Evolutionary conservation across 2,888 invertebrate genomes (phyloP), one percentile per base, ranked within the genome.

Genomic region (Agonopterix arenella): DNA sequence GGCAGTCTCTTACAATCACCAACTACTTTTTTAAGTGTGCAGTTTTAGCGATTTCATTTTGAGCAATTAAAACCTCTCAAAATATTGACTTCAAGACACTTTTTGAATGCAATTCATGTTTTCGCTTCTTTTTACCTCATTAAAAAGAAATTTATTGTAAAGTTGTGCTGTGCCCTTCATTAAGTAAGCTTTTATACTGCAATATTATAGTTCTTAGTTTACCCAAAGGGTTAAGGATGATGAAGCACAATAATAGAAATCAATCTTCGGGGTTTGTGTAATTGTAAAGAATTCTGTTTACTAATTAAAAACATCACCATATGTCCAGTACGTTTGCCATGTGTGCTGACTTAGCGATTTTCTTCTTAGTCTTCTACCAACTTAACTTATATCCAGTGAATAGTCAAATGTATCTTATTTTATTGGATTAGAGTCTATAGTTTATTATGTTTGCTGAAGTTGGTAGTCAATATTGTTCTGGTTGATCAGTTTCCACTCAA

Each of bases 331-430:
- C 62, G 62, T 67, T 58, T 65, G 58, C 60, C 70, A 75, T 70
- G 63, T 67, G 59, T 67, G 59, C 59, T 83, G 83, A 84, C 76
- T 71, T 63, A 52, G 70, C 77, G 58, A 64, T 68, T 68, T 40
- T 40, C 40, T n/a, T 40, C 28, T 28, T 28, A 28, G 40, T 40
- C 10, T 40, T 38, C 9, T n/a, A 9, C 38, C 38, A 38, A 38
- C 9, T 10, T 38, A 38, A n/a, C n/a, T 28, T 1, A 28, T 28
- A 28, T 28, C 28, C 7, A 28, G 1, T 28, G 28, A 28, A 28
- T 28, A 28, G 5, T 28, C 28, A 28, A 28, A 28, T 28, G 28
- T 28, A 28, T 28, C 28, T 28, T 28, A 28, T 28, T 28, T 28
- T 28, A 28, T 28, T 28, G 28, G 28, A 28, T 28, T 28, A 28